Evolutionary conservation across 2,113 vertebrate genomes (phyloP).

Genomic region (Chamaea fasciata): DNA sequence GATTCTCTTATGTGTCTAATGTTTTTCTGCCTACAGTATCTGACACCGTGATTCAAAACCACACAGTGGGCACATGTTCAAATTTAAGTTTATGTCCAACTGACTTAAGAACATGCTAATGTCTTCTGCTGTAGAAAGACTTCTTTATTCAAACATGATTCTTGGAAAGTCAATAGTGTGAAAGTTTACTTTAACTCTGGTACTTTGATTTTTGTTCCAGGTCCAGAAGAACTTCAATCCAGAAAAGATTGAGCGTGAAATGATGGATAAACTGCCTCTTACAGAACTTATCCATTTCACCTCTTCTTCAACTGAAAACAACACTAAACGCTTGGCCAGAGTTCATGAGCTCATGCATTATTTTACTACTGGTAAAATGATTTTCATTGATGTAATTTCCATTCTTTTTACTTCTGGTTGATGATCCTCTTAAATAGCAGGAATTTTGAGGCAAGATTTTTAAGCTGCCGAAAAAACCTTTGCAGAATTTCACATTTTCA

Average conservation of each 20-base stretch:
- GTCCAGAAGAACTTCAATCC: slow-evolving; percentile 70
- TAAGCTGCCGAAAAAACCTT: background rate
- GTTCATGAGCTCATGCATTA: slow-evolving; percentile 84
- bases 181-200: background rate
- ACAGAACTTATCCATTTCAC: slow-evolving; percentile 69
- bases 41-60: background rate
- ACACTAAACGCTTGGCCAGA: slow-evolving; percentile 62
- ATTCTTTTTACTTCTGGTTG: background rate
- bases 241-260: slow-evolving; percentile 77
- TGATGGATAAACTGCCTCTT: slow-evolving; percentile 76
- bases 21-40: background rate
- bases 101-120: background rate
- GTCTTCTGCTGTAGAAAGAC: background rate
- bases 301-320: slow-evolving; percentile 43
- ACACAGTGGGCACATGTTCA: background rate
- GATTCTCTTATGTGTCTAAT: background rate
- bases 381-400: background rate
- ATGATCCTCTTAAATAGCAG: background rate
- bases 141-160: background rate
- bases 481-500: background rate
- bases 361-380: slow-evolving; percentile 78
- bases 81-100: background rate
- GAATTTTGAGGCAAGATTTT: background rate
- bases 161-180: background rate
- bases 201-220: slow-evolving; percentile 65